Base-by-base conservation (phyloP, 1,140 invertebrate genomes). In the Drosophila willistoni region DNA sequence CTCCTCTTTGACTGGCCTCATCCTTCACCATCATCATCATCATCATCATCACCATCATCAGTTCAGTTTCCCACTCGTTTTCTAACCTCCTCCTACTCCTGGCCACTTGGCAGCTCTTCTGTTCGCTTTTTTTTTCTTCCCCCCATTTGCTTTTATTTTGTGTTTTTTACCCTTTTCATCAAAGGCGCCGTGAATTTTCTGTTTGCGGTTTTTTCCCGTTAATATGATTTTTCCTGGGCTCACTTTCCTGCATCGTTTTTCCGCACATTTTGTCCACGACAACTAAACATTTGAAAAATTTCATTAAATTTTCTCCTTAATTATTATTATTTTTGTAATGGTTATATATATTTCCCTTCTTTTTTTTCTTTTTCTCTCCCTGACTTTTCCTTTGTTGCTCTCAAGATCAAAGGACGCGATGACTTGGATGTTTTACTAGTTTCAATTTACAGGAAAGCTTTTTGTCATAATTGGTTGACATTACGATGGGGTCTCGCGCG, bases 121-220 rank as follows among this genome's bases (percentile, higher is more conserved):
- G 22, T 12, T 42, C 17, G 14, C 29, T 62, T 25, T 51, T 25
- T 14, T 29, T 7, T 29, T 7, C 7, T 29, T 0, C 29, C 36
- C 29, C 13, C 25, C 0, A 7, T 47, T 47, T 62, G 33, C 60
- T 66, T 75, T 71, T 54, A 6, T 44, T 42, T 42, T 70, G 22
- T 61, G 69, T 63, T 68, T 66, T 63, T 41, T 59, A 84, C 86
- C 83, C 76, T 76, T 82, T 86, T 86, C 79, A 79, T 82, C 83
- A 77, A 86, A 82, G 83, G 83, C 69, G 68, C 64, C 71, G 68
- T 54, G 78, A 44, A 42, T 36, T 41, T 64, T 68, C 42, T 76
- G 69, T 80, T 78, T 85, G 81, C 77, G 81, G 81, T 85, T 85
- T 59, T 59, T 59, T 19, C 51, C 77, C 71, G 71, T 85, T 85